These are phyloP conservation scores for Sphyrna mokarran DNA, from an alignment of 2,113 vertebrate species.

Conservation along the genomic window DNA sequence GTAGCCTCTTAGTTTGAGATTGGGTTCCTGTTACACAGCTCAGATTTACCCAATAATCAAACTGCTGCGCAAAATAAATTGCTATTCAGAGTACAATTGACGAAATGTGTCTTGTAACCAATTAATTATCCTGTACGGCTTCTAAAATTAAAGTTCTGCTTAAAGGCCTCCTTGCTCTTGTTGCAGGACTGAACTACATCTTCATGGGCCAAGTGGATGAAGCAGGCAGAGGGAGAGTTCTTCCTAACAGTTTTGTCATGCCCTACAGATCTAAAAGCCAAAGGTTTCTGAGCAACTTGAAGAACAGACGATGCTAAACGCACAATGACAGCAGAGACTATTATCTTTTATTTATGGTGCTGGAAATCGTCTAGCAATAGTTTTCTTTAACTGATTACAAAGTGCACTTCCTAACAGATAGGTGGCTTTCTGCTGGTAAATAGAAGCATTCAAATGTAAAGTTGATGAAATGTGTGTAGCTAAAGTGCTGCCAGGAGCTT, in stretches of 20 bases:
- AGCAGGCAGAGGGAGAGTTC: conserved; percentile 78
- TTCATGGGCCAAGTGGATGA: conserved; percentile 93
- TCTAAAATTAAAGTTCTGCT: background rate
- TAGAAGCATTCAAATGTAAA: background rate
- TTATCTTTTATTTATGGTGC: conserved; percentile 29
- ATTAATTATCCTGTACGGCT: background rate
- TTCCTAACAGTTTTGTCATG: conserved; percentile 82
- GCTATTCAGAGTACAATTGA: background rate
- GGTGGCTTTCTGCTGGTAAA: background rate
- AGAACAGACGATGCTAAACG: conserved; percentile 78
- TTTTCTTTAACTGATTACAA: background rate
- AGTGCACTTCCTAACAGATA: background rate
- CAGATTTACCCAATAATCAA: background rate
- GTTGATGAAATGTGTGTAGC: background rate
- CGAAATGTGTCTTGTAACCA: background rate
- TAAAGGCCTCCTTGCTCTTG: conserved; percentile 40
- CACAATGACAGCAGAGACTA: background rate
- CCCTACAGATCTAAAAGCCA: conserved; percentile 89
- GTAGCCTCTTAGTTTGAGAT: background rate
- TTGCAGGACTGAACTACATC: conserved; percentile 89
- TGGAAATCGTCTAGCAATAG: background rate
- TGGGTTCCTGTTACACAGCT: background rate
- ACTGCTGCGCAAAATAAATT: background rate
- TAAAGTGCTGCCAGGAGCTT: background rate
- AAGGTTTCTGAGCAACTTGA: conserved; percentile 74